Percentiles rank a stretch among this genome's conserved stretches.
Conservation (phyloP, 2,888 invertebrate genomes). For the Andrena dorsata region DNA sequence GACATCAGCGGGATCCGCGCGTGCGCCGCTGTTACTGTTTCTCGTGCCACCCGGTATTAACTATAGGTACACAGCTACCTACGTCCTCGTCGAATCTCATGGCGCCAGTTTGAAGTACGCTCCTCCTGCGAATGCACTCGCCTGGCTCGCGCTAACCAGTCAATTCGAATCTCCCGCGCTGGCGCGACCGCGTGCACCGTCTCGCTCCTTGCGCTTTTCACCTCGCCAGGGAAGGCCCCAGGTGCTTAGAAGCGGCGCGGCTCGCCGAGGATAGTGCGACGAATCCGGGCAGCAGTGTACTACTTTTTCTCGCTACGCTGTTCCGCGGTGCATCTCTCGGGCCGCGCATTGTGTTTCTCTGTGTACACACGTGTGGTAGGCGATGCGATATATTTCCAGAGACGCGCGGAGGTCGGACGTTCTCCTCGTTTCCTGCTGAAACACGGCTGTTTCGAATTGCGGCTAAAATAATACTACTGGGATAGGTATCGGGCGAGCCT, state of each 20-base stretch:
- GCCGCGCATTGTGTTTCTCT: conserved; percentile 4
- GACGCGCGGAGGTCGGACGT: conserved; percentile 30
- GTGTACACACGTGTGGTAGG: conserved; percentile 28
- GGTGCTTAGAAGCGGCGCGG: no score
- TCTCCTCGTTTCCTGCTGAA: background rate
- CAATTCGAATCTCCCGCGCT: conserved; percentile 43
- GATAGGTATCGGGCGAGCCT: no score
- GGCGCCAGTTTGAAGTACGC: conserved; percentile 85
- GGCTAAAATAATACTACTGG: no score
- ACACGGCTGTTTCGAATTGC: background rate
- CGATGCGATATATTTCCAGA: conserved; percentile 1
- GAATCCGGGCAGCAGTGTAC: background rate
- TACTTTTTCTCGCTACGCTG: background rate
- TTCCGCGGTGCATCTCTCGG: background rate
- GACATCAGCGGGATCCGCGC: conserved; percentile 61
- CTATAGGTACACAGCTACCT: conserved; percentile 77
- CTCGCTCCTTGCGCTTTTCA: background rate
- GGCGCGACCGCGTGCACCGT: background rate
- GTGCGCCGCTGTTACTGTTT: conserved; percentile 62
- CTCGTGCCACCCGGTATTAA: conserved; percentile 73
- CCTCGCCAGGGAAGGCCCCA: no score
- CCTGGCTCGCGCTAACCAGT: conserved; percentile 26
- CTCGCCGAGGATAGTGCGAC: background rate
- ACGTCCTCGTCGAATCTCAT: conserved; percentile 79
- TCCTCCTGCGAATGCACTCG: conserved; percentile 83